Evolutionary conservation across 2,113 vertebrate genomes (phyloP).

Genomic region (Eretmochelys imbricata): DNA sequence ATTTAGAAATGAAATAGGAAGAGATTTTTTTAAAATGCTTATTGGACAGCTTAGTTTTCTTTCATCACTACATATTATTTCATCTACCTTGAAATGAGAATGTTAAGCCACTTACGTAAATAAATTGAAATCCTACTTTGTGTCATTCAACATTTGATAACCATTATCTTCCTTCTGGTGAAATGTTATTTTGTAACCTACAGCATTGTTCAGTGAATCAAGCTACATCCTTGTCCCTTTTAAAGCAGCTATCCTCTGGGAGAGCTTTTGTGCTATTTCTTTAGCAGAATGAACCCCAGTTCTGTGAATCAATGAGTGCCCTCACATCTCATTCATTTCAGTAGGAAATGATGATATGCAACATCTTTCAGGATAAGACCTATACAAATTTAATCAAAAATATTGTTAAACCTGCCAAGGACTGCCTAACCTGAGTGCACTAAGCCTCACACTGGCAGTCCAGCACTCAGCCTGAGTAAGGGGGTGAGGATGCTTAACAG

Average conservation of each 20-base stretch:
- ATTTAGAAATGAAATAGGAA: accelerated
- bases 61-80: not conserved
- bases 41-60: not conserved
- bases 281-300: not conserved
- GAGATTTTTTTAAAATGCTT: accelerated
- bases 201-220: not conserved
- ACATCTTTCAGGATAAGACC: accelerated
- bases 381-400: not conserved
- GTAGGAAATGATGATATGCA: not conserved
- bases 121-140: not conserved
- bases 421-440: not conserved
- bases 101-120: not conserved
- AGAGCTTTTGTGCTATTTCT: not conserved
- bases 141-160: not conserved
- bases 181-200: accelerated
- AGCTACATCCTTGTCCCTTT: too few species aligned
- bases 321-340: accelerated
- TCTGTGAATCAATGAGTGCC: too few species aligned
- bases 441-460: not conserved
- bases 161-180: not conserved
- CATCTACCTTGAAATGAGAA: not conserved
- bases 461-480: not conserved
- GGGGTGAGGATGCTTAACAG: accelerated
- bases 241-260: accelerated
- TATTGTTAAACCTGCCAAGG: not conserved